Percentiles rank a stretch among this genome's conserved stretches.
phyloP scores from a whole-genome alignment of 1,140 invertebrate genomes.

The Mercenaria mercenaria region DNA sequence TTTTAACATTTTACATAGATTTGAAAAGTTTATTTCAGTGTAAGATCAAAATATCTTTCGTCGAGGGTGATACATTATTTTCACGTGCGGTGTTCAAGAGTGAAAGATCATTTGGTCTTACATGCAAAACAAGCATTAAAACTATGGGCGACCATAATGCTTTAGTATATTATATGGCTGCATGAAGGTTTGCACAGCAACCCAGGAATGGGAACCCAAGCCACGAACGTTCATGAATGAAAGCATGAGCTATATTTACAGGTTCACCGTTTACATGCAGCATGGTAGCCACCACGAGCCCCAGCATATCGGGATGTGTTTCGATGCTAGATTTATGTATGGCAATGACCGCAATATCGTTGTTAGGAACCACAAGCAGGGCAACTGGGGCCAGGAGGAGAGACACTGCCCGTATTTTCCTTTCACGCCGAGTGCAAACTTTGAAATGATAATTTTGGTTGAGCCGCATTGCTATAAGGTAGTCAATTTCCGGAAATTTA shows the following conservation, averaged over 20 bases:
- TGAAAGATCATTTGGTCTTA: no score
- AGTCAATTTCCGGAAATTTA: no score
- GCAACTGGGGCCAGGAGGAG: slow-evolving; percentile 92
- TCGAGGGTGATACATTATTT: no score
- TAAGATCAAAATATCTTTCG: no score
- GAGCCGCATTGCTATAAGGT: slow-evolving; percentile 86
- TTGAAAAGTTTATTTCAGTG: no score
- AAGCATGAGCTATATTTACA: slow-evolving; percentile 15
- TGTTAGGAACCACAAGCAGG: slow-evolving; percentile 91
- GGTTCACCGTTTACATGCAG: slow-evolving; percentile 69
- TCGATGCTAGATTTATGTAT: slow-evolving; percentile 71
- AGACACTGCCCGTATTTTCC: slow-evolving; percentile 89
- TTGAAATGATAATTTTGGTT: slow-evolving; percentile 88
- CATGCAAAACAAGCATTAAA: no score
- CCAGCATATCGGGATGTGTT: slow-evolving; percentile 59
- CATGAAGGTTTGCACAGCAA: no score
- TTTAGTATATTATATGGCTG: no score
- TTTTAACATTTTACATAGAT: no score
- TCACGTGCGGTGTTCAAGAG: no score
- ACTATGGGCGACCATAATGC: no score
- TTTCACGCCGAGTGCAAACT: slow-evolving; percentile 90
- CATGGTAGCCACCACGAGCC: slow-evolving; percentile 54
- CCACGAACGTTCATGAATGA: neutral
- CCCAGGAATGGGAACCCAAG: no score
- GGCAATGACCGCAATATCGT: slow-evolving; percentile 82